phyloP scores from a whole-genome alignment of 23 tunicate genomes.

The Styela clava region DNA sequence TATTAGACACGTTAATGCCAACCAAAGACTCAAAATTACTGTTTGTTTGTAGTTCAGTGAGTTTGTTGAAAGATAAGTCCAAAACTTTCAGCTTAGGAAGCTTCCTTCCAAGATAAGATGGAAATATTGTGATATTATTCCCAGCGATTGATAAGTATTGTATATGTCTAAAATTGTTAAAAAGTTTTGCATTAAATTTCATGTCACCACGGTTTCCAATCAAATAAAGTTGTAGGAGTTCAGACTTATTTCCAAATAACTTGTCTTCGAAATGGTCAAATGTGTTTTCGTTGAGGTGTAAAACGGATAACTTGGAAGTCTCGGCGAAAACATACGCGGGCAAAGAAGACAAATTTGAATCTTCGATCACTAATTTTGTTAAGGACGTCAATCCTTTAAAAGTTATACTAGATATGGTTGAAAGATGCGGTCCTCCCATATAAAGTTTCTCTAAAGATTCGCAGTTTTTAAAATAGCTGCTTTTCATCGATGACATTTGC shows the following conservation, averaged over 20 bases:
- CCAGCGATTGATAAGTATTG: neutral
- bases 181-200: neutral
- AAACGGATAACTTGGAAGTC: neutral
- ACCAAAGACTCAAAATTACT: neutral
- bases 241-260: neutral
- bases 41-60: neutral
- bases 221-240: neutral
- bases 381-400: neutral
- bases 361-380: neutral
- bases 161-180: neutral
- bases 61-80: conserved; percentile 4
- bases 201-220: neutral
- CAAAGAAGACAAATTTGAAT: neutral
- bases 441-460: neutral
- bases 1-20: neutral
- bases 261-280: conserved; percentile 2
- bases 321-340: neutral
- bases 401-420: neutral
- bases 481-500: neutral
- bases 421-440: neutral
- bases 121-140: neutral
- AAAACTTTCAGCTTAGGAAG: neutral
- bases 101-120: neutral
- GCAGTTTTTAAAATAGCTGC: neutral
- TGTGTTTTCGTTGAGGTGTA: neutral